A percentile compares a stretch with the other conserved stretches of the same genome.
These are phyloP conservation scores for Troides helena DNA, from an alignment of 2,888 invertebrate species.

Conservation along the genomic window DNA sequence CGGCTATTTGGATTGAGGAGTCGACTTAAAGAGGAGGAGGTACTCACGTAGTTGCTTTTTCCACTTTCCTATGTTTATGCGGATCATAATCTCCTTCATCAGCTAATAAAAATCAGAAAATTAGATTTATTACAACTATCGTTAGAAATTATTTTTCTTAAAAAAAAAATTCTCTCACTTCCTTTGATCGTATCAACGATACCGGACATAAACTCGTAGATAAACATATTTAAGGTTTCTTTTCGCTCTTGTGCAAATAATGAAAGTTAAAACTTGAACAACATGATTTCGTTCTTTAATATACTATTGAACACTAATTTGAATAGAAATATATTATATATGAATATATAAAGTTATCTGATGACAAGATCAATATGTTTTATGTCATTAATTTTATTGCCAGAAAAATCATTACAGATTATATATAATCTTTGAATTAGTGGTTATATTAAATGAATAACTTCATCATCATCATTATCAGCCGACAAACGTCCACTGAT, in stretches of 20 bases:
- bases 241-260: not conserved
- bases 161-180: not conserved
- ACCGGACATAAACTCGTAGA: conserved; percentile 30
- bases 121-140: not conserved
- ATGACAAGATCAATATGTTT: not conserved
- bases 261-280: not conserved
- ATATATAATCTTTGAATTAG: not conserved
- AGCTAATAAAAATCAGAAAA: conserved; percentile 6
- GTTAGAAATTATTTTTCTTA: not conserved
- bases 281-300: not conserved
- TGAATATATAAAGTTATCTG: not conserved
- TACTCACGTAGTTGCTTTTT: conserved; percentile 28
- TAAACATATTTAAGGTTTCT: conserved; percentile 14
- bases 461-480: too few species aligned
- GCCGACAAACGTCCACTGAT: too few species aligned
- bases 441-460: too few species aligned
- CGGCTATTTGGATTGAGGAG: not conserved
- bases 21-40: not conserved
- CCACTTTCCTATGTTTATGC: conserved; percentile 24
- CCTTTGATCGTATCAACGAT: conserved; percentile 26
- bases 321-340: not conserved
- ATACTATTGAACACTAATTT: not conserved
- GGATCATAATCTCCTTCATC: conserved; percentile 24
- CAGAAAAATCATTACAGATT: not conserved
- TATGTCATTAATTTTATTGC: conserved; percentile 4